phyloP scores from a whole-genome alignment of 2,113 vertebrate genomes.

The Galeopterus variegatus region DNA sequence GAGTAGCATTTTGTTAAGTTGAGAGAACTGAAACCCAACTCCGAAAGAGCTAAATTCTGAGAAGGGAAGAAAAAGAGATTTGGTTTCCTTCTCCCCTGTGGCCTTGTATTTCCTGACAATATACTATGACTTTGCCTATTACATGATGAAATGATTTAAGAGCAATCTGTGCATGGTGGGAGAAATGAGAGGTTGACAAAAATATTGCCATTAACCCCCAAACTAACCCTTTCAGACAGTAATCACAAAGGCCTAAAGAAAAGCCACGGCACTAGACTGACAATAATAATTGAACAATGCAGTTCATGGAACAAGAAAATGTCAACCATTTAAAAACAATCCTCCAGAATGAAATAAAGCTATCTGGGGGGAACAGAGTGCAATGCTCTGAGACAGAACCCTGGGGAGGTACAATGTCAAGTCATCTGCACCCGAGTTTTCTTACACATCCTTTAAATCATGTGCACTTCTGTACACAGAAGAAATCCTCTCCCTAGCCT shows the following conservation, averaged over 20 bases:
- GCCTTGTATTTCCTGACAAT: slow-evolving; percentile 46
- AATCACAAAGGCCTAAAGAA: slow-evolving; percentile 70
- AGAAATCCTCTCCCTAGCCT: not conserved
- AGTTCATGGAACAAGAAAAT: slow-evolving; percentile 71
- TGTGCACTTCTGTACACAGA: not conserved
- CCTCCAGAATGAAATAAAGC: slow-evolving; percentile 30
- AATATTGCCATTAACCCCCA: slow-evolving; percentile 66
- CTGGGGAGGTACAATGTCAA: slow-evolving; percentile 1
- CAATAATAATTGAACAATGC: slow-evolving; percentile 28
- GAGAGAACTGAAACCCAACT: slow-evolving; percentile 19
- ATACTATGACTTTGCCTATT: slow-evolving; percentile 45
- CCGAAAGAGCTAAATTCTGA: slow-evolving; percentile 65
- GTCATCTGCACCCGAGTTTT: slow-evolving; percentile 29
- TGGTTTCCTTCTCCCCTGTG: not conserved
- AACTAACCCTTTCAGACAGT: slow-evolving; percentile 69
- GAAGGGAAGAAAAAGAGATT: slow-evolving; percentile 36
- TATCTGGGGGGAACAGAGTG: not conserved
- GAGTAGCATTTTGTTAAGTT: slow-evolving; percentile 23
- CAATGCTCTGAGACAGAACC: slow-evolving; percentile 10
- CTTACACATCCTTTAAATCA: not conserved
- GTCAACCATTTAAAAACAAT: slow-evolving; percentile 72
- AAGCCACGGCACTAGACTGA: slow-evolving; percentile 28
- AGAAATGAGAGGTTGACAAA: slow-evolving; percentile 70
- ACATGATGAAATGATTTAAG: slow-evolving; percentile 73
- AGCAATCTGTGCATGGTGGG: slow-evolving; percentile 45